Conservation (phyloP, 2,113 vertebrate species). For the Xiphophorus hellerii region DNA sequence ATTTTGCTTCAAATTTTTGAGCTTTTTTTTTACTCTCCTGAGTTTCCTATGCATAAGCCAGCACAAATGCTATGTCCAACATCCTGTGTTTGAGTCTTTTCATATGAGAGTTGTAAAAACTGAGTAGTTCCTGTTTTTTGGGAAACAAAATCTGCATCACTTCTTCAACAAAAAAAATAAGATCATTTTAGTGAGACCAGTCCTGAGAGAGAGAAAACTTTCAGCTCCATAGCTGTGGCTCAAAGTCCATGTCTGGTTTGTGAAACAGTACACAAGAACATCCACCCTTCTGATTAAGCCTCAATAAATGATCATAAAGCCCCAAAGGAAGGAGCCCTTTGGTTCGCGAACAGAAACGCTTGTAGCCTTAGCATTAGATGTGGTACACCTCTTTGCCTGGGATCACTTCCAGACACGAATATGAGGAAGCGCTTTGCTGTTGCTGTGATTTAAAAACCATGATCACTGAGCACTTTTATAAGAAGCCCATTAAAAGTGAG, state of each 20-base stretch:
- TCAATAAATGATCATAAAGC: conserved; percentile 76
- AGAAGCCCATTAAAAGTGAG: conserved; percentile 78
- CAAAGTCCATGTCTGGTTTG: conserved; percentile 59
- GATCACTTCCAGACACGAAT: conserved; percentile 79
- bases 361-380: conserved; percentile 76
- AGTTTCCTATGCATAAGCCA: too few species aligned
- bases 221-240: conserved; percentile 50
- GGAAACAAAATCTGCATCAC: conserved; percentile 24
- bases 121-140: conserved; percentile 30
- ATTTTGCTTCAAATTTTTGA: neutral
- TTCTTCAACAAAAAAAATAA: conserved; percentile 5
- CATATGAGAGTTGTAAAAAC: neutral
- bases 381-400: conserved; percentile 76
- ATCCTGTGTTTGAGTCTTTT: neutral
- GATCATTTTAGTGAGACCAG: conserved; percentile 32
- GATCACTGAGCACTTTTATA: conserved; percentile 81
- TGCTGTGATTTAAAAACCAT: conserved; percentile 81
- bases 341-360: conserved; percentile 71
- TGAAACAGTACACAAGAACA: conserved; percentile 75
- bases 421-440: conserved; percentile 75
- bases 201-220: conserved; percentile 36
- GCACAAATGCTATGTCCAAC: too few species aligned
- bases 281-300: conserved; percentile 77
- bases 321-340: conserved; percentile 73
- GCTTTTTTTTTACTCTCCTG: too few species aligned